These are phyloP conservation scores for Pluvialis apricaria DNA, from an alignment of 2,113 vertebrate genomes.

Conservation along the genomic window DNA sequence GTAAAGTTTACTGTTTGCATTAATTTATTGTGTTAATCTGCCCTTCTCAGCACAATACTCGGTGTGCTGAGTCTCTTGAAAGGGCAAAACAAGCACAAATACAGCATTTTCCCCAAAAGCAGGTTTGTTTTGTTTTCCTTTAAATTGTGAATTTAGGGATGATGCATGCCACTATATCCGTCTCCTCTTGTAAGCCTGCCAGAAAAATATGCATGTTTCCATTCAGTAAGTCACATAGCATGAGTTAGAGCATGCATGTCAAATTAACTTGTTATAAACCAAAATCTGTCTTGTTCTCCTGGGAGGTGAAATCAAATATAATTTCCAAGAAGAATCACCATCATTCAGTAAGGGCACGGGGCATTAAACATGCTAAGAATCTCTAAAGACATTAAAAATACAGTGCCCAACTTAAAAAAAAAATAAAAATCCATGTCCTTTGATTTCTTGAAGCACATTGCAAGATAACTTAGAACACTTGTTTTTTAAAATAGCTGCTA, in stretches of 20 bases:
- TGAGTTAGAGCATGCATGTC: fast-evolving
- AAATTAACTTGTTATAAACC: neutral
- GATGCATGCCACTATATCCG: neutral
- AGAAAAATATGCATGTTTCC: neutral
- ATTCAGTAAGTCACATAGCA: neutral
- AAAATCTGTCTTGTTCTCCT: neutral
- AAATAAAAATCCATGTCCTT: neutral
- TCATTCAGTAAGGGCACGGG: neutral
- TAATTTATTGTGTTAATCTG: neutral
- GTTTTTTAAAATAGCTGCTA: neutral
- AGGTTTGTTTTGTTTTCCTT: neutral
- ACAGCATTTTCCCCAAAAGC: neutral
- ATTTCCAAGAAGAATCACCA: neutral
- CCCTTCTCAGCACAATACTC: neutral
- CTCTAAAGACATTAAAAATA: neutral
- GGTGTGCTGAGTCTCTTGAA: neutral
- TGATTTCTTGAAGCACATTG: neutral
- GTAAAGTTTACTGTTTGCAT: neutral
- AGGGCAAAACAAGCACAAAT: neutral
- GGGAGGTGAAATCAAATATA: neutral
- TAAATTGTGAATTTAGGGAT: neutral
- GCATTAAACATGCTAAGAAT: neutral
- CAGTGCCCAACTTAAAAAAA: neutral
- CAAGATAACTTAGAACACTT: neutral
- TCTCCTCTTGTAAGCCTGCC: neutral